These are phyloP conservation scores for Caenorhabditis macrosperma DNA, from an alignment of 2,888 invertebrate genomes.

Conservation along the genomic window DNA sequence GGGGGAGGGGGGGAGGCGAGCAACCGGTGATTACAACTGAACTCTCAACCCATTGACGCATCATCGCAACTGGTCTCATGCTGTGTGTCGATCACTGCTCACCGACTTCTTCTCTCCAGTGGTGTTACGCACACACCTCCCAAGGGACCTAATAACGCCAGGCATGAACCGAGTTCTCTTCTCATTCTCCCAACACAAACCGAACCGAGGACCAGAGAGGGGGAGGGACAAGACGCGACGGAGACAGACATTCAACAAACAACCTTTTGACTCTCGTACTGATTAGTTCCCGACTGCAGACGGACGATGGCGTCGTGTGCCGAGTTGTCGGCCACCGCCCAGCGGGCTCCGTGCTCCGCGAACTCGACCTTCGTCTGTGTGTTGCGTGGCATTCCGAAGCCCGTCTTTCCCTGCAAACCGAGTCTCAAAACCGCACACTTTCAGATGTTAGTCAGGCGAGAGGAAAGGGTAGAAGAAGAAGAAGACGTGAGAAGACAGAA, in stretches of 20 bases:
- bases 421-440: neutral
- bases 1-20: neutral
- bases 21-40: conserved; percentile 40
- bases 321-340: conserved; percentile 63
- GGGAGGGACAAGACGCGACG: neutral
- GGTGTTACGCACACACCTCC: neutral
- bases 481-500: neutral
- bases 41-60: conserved; percentile 45
- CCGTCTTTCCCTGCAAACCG: conserved; percentile 76
- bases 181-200: neutral
- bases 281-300: conserved; percentile 79
- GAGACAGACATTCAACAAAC: conserved; percentile 1
- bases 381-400: conserved; percentile 79
- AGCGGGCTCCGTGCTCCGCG: conserved; percentile 70
- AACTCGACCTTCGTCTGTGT: conserved; percentile 77
- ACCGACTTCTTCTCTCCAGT: neutral
- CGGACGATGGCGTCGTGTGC: conserved; percentile 76
- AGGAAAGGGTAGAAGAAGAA: neutral
- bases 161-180: conserved; percentile 13
- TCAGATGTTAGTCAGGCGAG: conserved; percentile 2
- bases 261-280: conserved; percentile 79
- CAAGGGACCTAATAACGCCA: conserved; percentile 13
- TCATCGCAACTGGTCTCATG: conserved; percentile 29
- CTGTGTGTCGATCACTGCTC: conserved; percentile 1
- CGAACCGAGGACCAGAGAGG: neutral